Conservation (phyloP, 2,888 invertebrate species). For the Synanthedon formicaeformis region DNA sequence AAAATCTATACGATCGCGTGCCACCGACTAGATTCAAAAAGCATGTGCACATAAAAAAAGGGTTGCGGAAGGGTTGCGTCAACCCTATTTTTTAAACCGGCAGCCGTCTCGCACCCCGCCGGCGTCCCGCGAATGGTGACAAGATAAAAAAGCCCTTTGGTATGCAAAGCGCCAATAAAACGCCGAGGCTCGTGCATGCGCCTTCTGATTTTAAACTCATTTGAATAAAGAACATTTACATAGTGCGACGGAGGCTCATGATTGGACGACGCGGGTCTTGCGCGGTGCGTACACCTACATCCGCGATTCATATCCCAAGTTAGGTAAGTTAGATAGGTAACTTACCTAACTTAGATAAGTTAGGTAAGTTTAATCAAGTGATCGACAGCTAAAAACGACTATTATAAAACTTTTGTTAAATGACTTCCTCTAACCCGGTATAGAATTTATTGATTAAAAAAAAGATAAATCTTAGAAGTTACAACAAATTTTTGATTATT, state of each 20-base stretch:
- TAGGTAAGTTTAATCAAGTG: too few species aligned
- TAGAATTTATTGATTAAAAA: too few species aligned
- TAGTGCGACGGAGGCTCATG: conserved; percentile 26
- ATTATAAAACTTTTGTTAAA: too few species aligned
- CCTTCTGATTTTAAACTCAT: conserved; percentile 66
- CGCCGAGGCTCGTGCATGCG: conserved; percentile 61
- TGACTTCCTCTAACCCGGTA: too few species aligned
- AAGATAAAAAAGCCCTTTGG: conserved; percentile 29
- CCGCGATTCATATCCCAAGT: too few species aligned
- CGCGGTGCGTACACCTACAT: conserved; percentile 30
- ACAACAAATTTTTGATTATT: too few species aligned
- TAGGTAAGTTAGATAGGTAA: too few species aligned
- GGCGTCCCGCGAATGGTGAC: conserved; percentile 11
- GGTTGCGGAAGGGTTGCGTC: conserved; percentile 55
- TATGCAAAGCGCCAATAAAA: conserved; percentile 62
- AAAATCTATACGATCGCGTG: conserved; percentile 37
- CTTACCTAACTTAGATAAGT: too few species aligned
- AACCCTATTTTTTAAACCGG: conserved; percentile 25
- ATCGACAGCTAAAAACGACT: too few species aligned
- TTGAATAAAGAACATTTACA: conserved; percentile 67
- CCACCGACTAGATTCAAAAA: conserved; percentile 44
- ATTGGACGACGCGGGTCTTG: conserved; percentile 52
- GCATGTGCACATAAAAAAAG: conserved; percentile 48
- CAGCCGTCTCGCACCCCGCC: too few species aligned
- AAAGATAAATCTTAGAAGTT: too few species aligned